Conservation (phyloP, 2,888 invertebrate species). For the Diarsia rubi region DNA sequence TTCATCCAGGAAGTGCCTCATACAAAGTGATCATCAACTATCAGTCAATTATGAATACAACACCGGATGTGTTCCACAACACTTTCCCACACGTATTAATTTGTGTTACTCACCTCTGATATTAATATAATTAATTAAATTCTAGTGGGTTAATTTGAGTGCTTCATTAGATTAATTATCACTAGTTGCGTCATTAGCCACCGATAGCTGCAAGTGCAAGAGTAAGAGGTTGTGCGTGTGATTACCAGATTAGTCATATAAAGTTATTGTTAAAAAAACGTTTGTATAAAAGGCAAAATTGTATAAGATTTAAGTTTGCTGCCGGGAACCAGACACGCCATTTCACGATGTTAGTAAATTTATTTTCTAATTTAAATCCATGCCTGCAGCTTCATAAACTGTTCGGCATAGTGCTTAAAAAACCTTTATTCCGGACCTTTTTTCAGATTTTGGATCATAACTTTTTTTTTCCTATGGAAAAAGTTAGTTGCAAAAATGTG, state of each 20-base stretch:
- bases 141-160: conserved; percentile 32
- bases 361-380: no score
- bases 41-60: conserved; percentile 28
- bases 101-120: conserved; percentile 27
- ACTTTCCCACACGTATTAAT: conserved; percentile 49
- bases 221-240: background rate
- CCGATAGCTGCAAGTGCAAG: background rate
- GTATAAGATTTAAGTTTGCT: background rate
- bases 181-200: background rate
- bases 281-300: background rate
- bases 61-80: conserved; percentile 44
- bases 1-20: conserved; percentile 32
- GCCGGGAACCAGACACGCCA: background rate
- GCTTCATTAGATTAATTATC: conserved; percentile 49
- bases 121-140: conserved; percentile 39
- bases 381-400: background rate
- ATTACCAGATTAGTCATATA: background rate
- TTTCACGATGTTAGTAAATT: no score
- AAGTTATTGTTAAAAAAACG: background rate
- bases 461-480: no score
- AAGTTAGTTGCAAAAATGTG: no score
- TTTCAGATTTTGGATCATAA: background rate
- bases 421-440: background rate
- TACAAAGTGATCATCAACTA: conserved; percentile 20
- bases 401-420: background rate